A percentile compares a stretch with the other conserved stretches of the same genome.
phyloP scores from a whole-genome alignment of 2,888 invertebrate genomes.

The Boloria euphrosyne region DNA sequence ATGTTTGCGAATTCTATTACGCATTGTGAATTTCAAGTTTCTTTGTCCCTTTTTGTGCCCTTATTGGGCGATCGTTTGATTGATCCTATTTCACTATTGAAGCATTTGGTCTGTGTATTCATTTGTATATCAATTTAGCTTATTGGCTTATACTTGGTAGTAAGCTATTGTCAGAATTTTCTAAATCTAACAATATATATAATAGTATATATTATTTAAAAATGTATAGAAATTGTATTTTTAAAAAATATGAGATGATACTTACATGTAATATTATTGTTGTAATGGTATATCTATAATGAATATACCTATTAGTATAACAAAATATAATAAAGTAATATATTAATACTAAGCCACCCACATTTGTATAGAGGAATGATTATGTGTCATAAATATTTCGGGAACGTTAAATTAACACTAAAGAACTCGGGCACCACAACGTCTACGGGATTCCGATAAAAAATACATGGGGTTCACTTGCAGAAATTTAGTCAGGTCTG shows the following conservation, averaged over 20 bases:
- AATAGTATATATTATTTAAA: neutral
- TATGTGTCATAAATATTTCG: conserved; percentile 82
- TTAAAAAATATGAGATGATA: no score
- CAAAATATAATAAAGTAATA: conserved; percentile 71
- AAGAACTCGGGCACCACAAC: conserved; percentile 80
- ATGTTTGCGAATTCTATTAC: conserved; percentile 81
- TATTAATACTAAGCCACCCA: conserved; percentile 75
- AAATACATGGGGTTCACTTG: conserved; percentile 72
- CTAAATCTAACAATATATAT: neutral
- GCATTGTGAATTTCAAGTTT: conserved; percentile 68
- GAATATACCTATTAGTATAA: conserved; percentile 33
- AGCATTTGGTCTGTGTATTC: conserved; percentile 11
- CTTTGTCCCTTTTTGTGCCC: conserved; percentile 61
- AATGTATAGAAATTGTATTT: no score
- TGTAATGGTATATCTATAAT: neutral
- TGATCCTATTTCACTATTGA: conserved; percentile 61
- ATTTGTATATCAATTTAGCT: conserved; percentile 15
- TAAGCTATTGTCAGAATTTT: conserved; percentile 1
- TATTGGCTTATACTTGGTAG: conserved; percentile 20
- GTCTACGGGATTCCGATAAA: conserved; percentile 75
- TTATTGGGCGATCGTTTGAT: conserved; percentile 66
- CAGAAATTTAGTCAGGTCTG: conserved; percentile 63
- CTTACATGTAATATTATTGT: conserved; percentile 2
- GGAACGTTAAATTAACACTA: conserved; percentile 82
- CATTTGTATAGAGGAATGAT: conserved; percentile 79